phyloP scores from a whole-genome alignment of 1,140 invertebrate genomes.

The Amyelois transitella region DNA sequence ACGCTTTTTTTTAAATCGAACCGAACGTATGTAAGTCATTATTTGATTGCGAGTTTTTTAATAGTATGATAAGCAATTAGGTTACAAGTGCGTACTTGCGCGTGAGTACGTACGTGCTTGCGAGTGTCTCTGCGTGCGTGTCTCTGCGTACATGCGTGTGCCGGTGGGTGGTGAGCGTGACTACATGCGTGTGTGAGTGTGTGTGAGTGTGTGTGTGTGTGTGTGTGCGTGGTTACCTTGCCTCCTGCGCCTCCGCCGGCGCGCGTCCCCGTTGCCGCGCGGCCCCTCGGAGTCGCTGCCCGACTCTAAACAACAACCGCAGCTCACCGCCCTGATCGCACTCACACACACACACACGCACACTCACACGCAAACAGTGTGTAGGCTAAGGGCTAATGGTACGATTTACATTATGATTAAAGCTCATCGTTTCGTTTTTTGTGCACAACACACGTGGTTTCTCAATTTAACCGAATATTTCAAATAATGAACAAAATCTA shows the following conservation, averaged over 20 bases:
- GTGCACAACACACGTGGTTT: too few species aligned
- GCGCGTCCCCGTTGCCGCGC: constrained; percentile 20
- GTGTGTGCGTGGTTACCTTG: constrained; percentile 25
- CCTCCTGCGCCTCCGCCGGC: constrained; percentile 38
- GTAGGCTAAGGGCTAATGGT: neutral
- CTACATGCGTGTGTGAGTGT: constrained; percentile 6
- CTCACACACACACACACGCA: neutral
- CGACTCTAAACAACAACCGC: constrained; percentile 53
- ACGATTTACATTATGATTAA: too few species aligned
- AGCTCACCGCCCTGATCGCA: neutral
- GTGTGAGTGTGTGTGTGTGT: constrained; percentile 8
- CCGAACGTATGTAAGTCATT: too few species aligned
- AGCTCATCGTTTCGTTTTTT: too few species aligned
- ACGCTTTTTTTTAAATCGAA: too few species aligned
- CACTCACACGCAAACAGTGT: neutral
- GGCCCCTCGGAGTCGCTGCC: constrained; percentile 51
- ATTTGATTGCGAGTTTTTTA: neutral
- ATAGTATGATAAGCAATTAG: too few species aligned
- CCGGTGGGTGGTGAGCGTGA: neutral
- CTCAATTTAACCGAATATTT: too few species aligned
- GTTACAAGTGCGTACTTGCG: neutral
- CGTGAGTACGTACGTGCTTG: neutral
- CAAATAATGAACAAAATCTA: too few species aligned
- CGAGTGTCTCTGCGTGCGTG: neutral
- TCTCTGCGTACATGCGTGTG: neutral